Evolutionary conservation across 2,797 vertebrate species (phyloP).

Genomic region (Eleutherodactylus coqui): DNA sequence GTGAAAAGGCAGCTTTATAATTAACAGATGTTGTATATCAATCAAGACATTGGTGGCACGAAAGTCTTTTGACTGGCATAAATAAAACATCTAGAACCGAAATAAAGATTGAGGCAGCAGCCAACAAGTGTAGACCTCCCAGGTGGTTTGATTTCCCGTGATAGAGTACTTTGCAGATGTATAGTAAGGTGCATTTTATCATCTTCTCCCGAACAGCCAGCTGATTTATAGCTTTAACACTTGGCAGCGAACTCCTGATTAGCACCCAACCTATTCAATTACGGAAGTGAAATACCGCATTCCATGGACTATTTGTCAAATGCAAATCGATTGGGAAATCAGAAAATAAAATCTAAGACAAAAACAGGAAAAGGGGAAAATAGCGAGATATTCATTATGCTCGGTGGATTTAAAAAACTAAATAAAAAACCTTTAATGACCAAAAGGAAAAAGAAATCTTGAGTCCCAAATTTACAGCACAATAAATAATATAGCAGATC

Average conservation of each 20-base stretch:
- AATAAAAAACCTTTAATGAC: too few relatives aligned
- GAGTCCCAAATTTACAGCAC: too few relatives aligned
- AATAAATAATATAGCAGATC: too few relatives aligned
- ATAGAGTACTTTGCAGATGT: neutral
- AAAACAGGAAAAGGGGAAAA: too few relatives aligned
- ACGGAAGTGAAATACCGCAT: conserved; percentile 17
- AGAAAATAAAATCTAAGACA: too few relatives aligned
- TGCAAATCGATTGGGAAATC: conserved; percentile 1
- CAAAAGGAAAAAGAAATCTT: too few relatives aligned
- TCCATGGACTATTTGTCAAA: conserved; percentile 41
- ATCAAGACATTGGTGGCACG: neutral
- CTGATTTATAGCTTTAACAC: conserved; percentile 42
- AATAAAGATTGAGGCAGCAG: neutral
- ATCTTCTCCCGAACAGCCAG: neutral
- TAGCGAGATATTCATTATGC: too few relatives aligned
- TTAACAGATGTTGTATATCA: neutral
- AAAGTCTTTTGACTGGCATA: neutral
- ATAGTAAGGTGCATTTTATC: conserved; percentile 2
- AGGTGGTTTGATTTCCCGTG: neutral
- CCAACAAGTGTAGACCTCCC: too few relatives aligned
- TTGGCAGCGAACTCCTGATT: conserved; percentile 32
- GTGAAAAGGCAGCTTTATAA: neutral
- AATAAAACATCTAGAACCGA: neutral
- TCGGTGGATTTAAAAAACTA: too few relatives aligned
- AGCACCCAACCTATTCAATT: conserved; percentile 57